phyloP scores from a whole-genome alignment of 2,113 vertebrate species.

The Rhabdornis inornatus region DNA sequence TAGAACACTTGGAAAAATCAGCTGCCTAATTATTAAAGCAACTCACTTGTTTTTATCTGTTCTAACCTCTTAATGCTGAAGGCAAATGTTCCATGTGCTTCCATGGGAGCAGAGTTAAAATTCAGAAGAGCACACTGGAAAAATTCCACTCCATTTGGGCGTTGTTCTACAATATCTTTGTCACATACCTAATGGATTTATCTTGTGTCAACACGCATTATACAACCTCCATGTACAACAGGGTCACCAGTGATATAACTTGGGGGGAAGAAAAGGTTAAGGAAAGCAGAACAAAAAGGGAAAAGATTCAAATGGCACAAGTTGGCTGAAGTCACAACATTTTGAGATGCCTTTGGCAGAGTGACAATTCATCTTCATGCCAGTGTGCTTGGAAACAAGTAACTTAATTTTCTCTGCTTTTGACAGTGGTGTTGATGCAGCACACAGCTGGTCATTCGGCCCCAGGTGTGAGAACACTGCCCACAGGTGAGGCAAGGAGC shows the following conservation, averaged over 20 bases:
- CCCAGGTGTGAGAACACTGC: background rate
- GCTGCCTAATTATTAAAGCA: slow-evolving; percentile 8
- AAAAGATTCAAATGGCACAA: background rate
- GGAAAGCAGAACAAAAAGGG: background rate
- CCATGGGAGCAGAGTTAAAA: background rate
- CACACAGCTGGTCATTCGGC: accelerated
- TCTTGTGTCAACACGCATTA: background rate
- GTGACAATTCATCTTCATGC: background rate
- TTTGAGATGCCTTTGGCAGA: background rate
- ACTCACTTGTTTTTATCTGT: background rate
- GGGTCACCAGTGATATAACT: background rate
- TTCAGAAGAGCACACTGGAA: background rate
- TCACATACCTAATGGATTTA: background rate
- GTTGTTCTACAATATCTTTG: background rate
- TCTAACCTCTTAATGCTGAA: background rate
- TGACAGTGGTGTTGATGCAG: background rate
- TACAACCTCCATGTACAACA: background rate
- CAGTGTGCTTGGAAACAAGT: background rate
- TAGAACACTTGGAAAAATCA: background rate
- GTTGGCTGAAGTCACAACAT: background rate
- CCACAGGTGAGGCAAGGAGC: background rate
- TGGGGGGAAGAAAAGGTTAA: background rate
- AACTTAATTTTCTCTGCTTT: background rate
- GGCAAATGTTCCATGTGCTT: background rate
- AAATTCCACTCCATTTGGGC: background rate